These are phyloP conservation scores for Dicyrtoma fusca DNA, from an alignment of 2,888 invertebrate species.

Conservation along the genomic window DNA sequence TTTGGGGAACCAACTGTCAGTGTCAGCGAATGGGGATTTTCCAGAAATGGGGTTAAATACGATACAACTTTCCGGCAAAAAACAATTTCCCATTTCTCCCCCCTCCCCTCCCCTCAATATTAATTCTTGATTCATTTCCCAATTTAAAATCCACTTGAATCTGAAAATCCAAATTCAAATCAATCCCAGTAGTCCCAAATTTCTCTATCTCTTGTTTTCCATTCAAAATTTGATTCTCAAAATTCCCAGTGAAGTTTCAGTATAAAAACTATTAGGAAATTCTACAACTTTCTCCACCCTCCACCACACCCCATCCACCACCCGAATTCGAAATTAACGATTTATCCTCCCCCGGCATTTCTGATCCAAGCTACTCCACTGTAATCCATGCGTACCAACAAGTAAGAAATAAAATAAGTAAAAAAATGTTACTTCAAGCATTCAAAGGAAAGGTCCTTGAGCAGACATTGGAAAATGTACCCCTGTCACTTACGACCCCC, in stretches of 20 bases:
- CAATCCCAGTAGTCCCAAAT: no score
- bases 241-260: not conserved
- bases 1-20: constrained; percentile 86
- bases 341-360: no score
- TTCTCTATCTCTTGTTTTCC: no score
- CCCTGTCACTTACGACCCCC: no score
- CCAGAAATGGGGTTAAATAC: constrained; percentile 77
- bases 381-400: no score
- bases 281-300: not conserved
- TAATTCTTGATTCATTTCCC: not conserved
- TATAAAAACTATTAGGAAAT: not conserved
- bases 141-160: not conserved
- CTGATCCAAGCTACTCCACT: no score
- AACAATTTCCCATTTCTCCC: not conserved
- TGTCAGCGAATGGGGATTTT: constrained; percentile 87
- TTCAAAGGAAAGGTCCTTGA: no score
- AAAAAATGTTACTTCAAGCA: not conserved
- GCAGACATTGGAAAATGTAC: no score
- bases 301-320: not conserved
- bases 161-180: no score
- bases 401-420: not conserved
- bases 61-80: not conserved
- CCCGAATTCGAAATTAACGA: no score
- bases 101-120: not conserved
- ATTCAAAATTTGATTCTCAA: no score